phyloP scores from a whole-genome alignment of 2,888 invertebrate genomes.

The Drosophila mimica region DNA sequence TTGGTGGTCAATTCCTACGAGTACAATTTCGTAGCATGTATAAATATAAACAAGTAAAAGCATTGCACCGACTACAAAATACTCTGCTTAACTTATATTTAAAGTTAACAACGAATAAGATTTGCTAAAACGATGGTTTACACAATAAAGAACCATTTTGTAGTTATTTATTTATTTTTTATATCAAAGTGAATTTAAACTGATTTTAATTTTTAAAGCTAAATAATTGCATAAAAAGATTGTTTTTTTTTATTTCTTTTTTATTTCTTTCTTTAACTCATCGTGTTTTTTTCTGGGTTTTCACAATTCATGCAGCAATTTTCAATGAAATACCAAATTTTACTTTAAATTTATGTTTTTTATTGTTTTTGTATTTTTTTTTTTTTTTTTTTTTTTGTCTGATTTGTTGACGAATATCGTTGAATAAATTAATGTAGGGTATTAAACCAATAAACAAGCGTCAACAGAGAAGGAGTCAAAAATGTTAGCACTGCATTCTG shows the following conservation, averaged over 20 bases:
- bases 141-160: neutral
- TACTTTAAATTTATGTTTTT: neutral
- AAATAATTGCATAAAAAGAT: neutral
- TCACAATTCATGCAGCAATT: neutral
- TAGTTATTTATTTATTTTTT: neutral
- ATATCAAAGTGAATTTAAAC: neutral
- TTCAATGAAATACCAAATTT: neutral
- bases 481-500: constrained; percentile 12
- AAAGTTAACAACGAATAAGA: neutral
- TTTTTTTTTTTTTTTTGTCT: neutral
- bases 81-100: neutral
- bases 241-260: too few species aligned
- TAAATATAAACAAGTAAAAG: neutral
- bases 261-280: neutral
- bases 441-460: neutral
- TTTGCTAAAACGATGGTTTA: neutral
- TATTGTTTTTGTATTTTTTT: neutral
- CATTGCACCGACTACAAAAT: neutral
- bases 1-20: constrained; percentile 89
- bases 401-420: neutral
- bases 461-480: neutral
- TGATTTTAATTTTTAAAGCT: neutral
- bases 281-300: neutral
- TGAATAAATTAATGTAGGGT: neutral
- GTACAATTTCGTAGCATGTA: constrained; percentile 56